These are phyloP conservation scores for Cercocebus atys DNA, from an alignment of 2,113 vertebrate genomes.

Conservation along the genomic window DNA sequence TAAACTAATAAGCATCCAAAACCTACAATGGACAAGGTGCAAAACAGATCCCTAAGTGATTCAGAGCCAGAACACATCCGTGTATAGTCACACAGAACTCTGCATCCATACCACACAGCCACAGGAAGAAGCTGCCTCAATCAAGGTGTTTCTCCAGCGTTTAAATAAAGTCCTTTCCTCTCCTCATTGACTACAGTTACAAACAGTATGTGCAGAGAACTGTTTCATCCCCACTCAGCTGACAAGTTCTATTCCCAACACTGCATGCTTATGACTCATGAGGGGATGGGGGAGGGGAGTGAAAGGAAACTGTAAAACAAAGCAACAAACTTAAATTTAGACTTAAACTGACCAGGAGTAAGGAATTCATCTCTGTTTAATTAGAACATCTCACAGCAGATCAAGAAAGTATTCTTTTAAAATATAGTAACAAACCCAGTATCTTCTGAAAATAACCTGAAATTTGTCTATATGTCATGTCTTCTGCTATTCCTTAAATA, in stretches of 20 bases:
- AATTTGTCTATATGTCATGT: constrained; percentile 22
- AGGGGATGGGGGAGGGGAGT: background rate
- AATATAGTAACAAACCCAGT: background rate
- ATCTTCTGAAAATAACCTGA: constrained; percentile 54
- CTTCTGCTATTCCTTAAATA: constrained; percentile 60
- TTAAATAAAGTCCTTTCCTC: constrained; percentile 48
- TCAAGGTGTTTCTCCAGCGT: constrained; percentile 22
- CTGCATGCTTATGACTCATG: constrained; percentile 60
- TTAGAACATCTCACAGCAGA: constrained; percentile 31
- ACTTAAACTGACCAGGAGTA: constrained; percentile 3
- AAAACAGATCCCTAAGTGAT: background rate
- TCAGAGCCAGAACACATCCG: background rate
- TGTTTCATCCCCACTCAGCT: constrained; percentile 64
- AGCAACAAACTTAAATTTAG: constrained; percentile 51
- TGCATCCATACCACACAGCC: background rate
- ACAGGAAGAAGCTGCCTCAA: background rate
- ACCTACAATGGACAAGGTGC: background rate
- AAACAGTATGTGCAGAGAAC: constrained; percentile 58
- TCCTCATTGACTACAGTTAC: background rate
- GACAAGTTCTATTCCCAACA: constrained; percentile 71
- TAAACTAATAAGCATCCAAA: background rate
- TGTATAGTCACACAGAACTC: background rate
- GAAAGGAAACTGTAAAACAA: constrained; percentile 50
- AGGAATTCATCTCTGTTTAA: constrained; percentile 25
- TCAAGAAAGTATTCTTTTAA: constrained; percentile 14